Evolutionary conservation across 2,888 invertebrate species (phyloP), one percentile per base, ranked within the genome.

Genomic region (Cistogaster globosa): DNA sequence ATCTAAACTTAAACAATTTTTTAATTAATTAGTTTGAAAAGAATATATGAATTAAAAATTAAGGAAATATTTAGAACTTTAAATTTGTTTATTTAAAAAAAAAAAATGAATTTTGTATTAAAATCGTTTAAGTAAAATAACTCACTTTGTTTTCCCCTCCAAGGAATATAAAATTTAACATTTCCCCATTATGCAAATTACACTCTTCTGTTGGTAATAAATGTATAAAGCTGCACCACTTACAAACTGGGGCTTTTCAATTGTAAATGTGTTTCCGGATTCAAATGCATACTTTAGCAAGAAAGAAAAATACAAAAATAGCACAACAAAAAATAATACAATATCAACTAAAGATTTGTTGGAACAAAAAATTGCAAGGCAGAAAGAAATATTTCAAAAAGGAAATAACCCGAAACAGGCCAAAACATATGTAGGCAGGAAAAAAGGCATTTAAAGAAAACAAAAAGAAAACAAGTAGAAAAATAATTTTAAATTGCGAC

Each of bases 191-290:
- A n/a, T n/a, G n/a, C n/a, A n/a, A n/a, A n/a, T n/a, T n/a, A n/a
- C n/a, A n/a, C n/a, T n/a, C n/a, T n/a, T n/a, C n/a, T n/a, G n/a
- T 16, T 32, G 9, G 42, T 65, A 51, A 63, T 45, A 16, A 63
- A 16, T 14, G 22, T 63, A 53, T 36, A 12, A 63, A 53, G 63
- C 53, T 63, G 38, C 18, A 51, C 51, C 38, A 74, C 60, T 48
- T 22, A 42, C 62, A 77, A 77, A 51, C 16, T 58, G n/a, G 68
- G 68, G 8, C 67, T 77, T 60, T 60, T 53, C 51, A 77, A 77
- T 68, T 77, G 77, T 67, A 77, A 77, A 77, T 77, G n/a, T n/a
- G 51, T 51, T 76, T 65, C 75, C 75, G 75, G 65, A 63, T 45
- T 38, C 48, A 74, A 69, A 69, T 69, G 22, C 42, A 57, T 57